These are phyloP conservation scores for Mystacides longicornis DNA, from an alignment of 2,888 invertebrate genomes.

Conservation along the genomic window DNA sequence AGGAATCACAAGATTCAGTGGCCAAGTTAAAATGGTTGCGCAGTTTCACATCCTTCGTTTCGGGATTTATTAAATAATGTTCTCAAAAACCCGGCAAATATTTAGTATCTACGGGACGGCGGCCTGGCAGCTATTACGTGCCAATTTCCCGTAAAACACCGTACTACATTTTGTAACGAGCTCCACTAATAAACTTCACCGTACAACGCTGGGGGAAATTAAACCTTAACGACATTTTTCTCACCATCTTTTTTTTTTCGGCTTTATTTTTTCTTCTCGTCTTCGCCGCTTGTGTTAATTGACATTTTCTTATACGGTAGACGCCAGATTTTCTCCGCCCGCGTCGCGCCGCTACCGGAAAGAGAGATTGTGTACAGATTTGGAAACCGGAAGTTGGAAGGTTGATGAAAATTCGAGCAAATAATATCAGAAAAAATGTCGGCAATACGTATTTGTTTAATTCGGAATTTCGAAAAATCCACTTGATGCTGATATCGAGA, in stretches of 20 bases:
- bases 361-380: no score
- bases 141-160: constrained; percentile 1
- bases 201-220: neutral
- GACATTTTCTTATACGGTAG: no score
- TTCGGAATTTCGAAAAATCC: no score
- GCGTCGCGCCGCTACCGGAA: no score
- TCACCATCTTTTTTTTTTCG: neutral
- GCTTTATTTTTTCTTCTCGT: no score
- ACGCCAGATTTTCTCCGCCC: neutral
- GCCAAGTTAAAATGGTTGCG: neutral
- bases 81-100: neutral
- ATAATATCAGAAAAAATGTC: no score
- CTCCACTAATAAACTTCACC: neutral
- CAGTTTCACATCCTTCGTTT: neutral
- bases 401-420: no score
- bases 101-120: neutral
- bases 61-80: neutral
- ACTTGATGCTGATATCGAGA: no score
- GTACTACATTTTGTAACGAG: neutral
- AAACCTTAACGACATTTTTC: neutral
- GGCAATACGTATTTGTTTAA: no score
- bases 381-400: no score
- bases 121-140: neutral
- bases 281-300: neutral
- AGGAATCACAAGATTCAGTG: no score